Base-by-base conservation (phyloP, 92 coral and sea anemone genomes). In the Umimayanthus chanpuru region DNA sequence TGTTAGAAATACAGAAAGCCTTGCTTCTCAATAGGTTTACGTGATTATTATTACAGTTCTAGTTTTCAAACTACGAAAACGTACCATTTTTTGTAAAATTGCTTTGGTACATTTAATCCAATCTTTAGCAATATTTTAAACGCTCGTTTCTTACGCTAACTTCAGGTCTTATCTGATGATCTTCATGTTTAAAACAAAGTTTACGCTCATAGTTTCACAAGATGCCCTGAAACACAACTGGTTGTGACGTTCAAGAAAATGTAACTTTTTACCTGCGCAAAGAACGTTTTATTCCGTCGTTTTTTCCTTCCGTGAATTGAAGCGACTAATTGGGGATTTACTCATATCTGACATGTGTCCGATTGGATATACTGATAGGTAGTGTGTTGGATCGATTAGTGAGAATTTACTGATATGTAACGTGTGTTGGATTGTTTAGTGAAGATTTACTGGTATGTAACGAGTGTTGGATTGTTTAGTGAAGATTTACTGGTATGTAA, bases 361-460 rank as follows among this genome's bases (percentile, higher is more conserved):
- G 5, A 21, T 56, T 61, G 26, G 21, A 6, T 25, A 21, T 61
- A 18, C 26, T 61, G 68, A 23, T 61, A 61, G 0, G 9, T 20
- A 20, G 20, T 61, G 68, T 61, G 26, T 3, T 61, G 9, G 26
- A 21, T 79, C 89, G 86, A 75, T 88, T 85, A 6, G 95, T 85
- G 93, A 94, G 12, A 92, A 92, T 49, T 94, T 65, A 38, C 95
- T 88, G 6, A 93, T 81, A 0, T 90, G 85, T 15, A 90, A 86
- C 2, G 96, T 61, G 68, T 61, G 23, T 61, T 61, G 68, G 9
- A 61, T 61, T 9, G n/a, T 20, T 2, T 4, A 21, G 25, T 61
- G 68, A 61, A 1, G 26, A 61, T 20, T 20, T 61, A 61, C 8
- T 20, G 68, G 20, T 61, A 4, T 1, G 14, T 50, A 9, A 61